A percentile compares a stretch with the other conserved stretches of the same genome.
phyloP scores from a whole-genome alignment of 2,797 vertebrate species.

The Mionectes olivaceus region DNA sequence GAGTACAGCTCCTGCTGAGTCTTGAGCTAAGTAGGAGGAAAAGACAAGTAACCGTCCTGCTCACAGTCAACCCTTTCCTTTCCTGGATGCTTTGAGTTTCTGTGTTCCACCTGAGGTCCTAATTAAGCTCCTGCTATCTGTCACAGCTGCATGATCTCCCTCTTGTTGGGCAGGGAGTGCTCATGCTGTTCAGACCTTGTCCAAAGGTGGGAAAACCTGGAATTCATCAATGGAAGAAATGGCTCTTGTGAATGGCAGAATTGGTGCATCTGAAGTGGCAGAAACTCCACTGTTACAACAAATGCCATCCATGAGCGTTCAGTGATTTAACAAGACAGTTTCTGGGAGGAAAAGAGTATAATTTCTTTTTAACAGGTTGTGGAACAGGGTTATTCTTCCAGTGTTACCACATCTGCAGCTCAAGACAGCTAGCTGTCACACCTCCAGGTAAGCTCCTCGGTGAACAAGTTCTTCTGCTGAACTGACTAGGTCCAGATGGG shows the following conservation, averaged over 20 bases:
- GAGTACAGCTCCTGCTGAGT: not conserved
- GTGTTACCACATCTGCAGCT: not conserved
- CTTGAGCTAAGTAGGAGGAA: not conserved
- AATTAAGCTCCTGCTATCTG: not conserved
- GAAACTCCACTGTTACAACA: not conserved
- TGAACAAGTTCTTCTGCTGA: conserved; percentile 43
- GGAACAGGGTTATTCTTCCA: not conserved
- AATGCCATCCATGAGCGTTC: not conserved
- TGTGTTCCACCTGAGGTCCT: not conserved
- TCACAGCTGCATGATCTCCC: not conserved
- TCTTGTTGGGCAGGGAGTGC: not conserved
- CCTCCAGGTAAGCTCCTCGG: not conserved
- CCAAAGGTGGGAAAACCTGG: not conserved
- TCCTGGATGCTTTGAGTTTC: not conserved
- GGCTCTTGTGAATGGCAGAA: not conserved
- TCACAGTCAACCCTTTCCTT: not conserved
- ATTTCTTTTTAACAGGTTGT: not conserved
- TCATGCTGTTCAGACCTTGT: not conserved
- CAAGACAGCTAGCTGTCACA: not conserved
- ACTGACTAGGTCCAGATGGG: not conserved
- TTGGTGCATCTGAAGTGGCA: not conserved
- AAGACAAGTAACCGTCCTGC: not conserved
- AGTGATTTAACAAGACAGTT: not conserved
- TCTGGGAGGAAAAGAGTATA: not conserved
- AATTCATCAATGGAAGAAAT: not conserved